A percentile compares a stretch with the other conserved stretches of the same genome.
Evolutionary conservation across 2,797 vertebrate genomes (phyloP).

Genomic region (Telmatherina bonti): DNA sequence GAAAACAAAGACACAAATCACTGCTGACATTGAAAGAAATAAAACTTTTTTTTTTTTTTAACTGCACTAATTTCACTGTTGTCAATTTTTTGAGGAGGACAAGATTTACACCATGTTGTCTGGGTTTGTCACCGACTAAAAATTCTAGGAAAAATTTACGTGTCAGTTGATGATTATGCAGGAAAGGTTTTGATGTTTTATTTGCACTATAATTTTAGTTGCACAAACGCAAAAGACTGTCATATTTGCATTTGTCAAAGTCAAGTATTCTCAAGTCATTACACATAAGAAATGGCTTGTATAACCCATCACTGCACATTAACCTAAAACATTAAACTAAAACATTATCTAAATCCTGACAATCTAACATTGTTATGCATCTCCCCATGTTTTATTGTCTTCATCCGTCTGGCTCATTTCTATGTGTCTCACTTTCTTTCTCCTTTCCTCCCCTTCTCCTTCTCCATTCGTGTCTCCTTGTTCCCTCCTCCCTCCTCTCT

Average conservation of each 20-base stretch:
- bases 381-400: neutral
- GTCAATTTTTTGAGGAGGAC: conserved; percentile 7
- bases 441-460: conserved; percentile 16
- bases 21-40: conserved; percentile 16
- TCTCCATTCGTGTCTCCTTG: conserved; percentile 26
- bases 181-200: no score
- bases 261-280: neutral
- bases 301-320: neutral
- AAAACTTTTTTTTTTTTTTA: neutral
- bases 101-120: neutral
- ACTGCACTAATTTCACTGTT: conserved; percentile 11
- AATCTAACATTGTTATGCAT: conserved; percentile 17
- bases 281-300: neutral
- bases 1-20: conserved; percentile 32
- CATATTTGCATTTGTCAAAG: conserved; percentile 7
- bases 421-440: conserved; percentile 20
- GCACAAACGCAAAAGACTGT: neutral
- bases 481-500: conserved; percentile 55
- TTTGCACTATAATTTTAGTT: neutral
- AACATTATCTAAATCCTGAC: neutral
- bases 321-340: neutral
- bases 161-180: conserved; percentile 8
- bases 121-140: conserved; percentile 7
- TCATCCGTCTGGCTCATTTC: conserved; percentile 28
- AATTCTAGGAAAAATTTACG: neutral